Conservation (phyloP, 2,888 invertebrate genomes). For the Perizoma flavofasciatum region DNA sequence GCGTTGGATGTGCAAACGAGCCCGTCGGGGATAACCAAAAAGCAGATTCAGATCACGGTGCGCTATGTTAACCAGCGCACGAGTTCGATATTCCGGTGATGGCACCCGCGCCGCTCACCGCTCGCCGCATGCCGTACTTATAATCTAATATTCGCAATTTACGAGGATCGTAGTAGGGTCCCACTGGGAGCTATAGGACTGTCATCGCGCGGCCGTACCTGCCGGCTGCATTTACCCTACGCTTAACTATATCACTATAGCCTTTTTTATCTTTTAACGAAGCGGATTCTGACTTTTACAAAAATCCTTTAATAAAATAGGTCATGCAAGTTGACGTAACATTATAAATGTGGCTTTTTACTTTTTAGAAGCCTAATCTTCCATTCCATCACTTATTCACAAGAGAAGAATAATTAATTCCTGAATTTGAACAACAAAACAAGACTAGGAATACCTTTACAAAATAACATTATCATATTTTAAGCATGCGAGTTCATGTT, state of each 20-base stretch:
- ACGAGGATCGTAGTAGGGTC: constrained; percentile 76
- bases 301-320: constrained; percentile 29
- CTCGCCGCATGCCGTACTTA: constrained; percentile 77
- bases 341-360: constrained; percentile 27
- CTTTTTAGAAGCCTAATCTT: constrained; percentile 17
- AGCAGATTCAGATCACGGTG: constrained; percentile 77
- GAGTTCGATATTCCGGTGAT: constrained; percentile 77
- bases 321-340: constrained; percentile 23
- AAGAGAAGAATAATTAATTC: constrained; percentile 5
- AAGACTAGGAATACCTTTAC: constrained; percentile 5
- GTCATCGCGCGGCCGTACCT: constrained; percentile 76
- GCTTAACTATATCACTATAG: constrained; percentile 64
- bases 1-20: constrained; percentile 37
- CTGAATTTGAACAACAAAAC: background rate
- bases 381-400: constrained; percentile 14
- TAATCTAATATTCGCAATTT: constrained; percentile 84
- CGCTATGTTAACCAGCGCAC: constrained; percentile 66
- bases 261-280: constrained; percentile 45
- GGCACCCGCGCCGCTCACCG: constrained; percentile 58
- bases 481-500: constrained; percentile 15
- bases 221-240: constrained; percentile 71
- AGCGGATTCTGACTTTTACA: constrained; percentile 50
- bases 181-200: constrained; percentile 75
- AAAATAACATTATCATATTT: constrained; percentile 11
- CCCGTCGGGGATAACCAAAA: constrained; percentile 52